A percentile compares a stretch with the other conserved stretches of the same genome.
Evolutionary conservation across 2,888 invertebrate species (phyloP).

Genomic region (Eumerus sabulonum): DNA sequence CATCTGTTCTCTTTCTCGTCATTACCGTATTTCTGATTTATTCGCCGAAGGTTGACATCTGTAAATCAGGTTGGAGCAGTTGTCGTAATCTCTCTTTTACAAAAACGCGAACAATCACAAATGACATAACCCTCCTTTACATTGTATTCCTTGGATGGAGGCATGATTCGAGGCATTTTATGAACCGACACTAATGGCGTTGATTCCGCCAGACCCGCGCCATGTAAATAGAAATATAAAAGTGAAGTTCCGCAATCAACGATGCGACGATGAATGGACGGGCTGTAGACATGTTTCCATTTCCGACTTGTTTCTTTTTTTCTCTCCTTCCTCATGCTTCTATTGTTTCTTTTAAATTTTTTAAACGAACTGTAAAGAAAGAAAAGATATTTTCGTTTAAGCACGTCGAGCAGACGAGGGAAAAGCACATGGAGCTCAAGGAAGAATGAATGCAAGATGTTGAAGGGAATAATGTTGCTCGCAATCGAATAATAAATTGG

Average conservation of each 20-base stretch:
- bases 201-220: conserved; percentile 30
- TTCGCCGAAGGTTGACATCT: conserved; percentile 17
- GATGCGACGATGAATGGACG: neutral
- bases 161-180: conserved; percentile 48
- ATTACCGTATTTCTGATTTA: too few relatives aligned
- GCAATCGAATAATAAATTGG: conserved; percentile 64
- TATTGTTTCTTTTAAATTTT: conserved; percentile 38
- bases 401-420: neutral
- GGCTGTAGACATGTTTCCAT: conserved; percentile 3
- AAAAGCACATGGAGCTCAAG: neutral
- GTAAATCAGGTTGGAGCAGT: conserved; percentile 46
- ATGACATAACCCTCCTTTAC: conserved; percentile 40
- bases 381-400: conserved; percentile 51
- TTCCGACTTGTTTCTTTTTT: neutral
- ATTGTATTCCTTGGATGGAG: conserved; percentile 45
- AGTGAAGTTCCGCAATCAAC: conserved; percentile 50
- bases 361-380: conserved; percentile 60
- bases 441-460: conserved; percentile 3
- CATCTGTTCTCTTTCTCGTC: too few relatives aligned
- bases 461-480: conserved; percentile 48
- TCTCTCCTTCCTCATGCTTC: conserved; percentile 1
- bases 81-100: conserved; percentile 1
- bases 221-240: conserved; percentile 47
- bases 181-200: conserved; percentile 62
- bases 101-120: conserved; percentile 12